Percentiles rank a stretch among this genome's conserved stretches.
Conservation (phyloP, 2,888 invertebrate species). For the Cremastobaeus sp. region DNA sequence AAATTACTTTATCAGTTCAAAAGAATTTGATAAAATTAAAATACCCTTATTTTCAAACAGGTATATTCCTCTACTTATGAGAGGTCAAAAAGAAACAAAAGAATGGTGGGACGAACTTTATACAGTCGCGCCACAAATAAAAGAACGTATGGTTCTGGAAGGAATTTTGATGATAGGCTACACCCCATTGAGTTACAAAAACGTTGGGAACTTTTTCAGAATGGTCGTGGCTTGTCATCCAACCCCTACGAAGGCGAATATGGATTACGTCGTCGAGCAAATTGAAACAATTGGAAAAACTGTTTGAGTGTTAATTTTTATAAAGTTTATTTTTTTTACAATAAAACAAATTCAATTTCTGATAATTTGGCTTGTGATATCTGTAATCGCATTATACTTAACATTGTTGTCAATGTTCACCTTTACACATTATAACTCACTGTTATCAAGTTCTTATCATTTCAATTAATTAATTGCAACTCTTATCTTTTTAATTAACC, state of each 20-base stretch:
- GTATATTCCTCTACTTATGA: slow-evolving; percentile 81
- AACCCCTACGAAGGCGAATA: slow-evolving; percentile 80
- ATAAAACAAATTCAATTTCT: too few species aligned
- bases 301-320: slow-evolving; percentile 30
- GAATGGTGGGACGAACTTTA: slow-evolving; percentile 80
- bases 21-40: too few species aligned
- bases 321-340: not conserved
- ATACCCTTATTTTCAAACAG: too few species aligned
- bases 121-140: slow-evolving; percentile 84
- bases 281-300: slow-evolving; percentile 82
- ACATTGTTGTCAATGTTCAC: too few species aligned
- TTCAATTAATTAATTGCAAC: too few species aligned
- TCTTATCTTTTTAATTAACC: too few species aligned
- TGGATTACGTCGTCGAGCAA: slow-evolving; percentile 83
- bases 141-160: slow-evolving; percentile 83
- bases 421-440: too few species aligned
- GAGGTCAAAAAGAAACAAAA: slow-evolving; percentile 76
- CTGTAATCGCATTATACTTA: too few species aligned
- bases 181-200: slow-evolving; percentile 82
- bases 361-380: too few species aligned
- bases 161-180: slow-evolving; percentile 89
- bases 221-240: slow-evolving; percentile 88
- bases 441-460: too few species aligned
- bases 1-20: too few species aligned
- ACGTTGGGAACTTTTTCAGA: slow-evolving; percentile 86